Evolutionary conservation across 1,140 invertebrate genomes (phyloP).

Genomic region (Drosophila serrata): DNA sequence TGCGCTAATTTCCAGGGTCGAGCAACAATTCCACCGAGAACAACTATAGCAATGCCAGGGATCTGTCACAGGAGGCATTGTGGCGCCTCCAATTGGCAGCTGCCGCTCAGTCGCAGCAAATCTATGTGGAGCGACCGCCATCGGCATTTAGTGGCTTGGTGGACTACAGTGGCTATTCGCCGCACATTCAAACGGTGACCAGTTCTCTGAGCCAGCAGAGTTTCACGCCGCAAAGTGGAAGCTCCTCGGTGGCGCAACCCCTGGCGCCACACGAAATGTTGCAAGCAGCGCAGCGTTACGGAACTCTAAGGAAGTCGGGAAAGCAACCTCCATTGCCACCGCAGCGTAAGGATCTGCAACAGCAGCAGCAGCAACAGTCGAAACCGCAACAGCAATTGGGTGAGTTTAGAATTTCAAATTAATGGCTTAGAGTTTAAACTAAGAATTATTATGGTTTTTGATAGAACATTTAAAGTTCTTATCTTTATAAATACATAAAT

Average conservation of each 20-base stretch:
- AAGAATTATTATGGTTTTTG: too few relatives aligned
- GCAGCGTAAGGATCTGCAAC: slow-evolving; percentile 65
- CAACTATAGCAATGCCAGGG: slow-evolving; percentile 95
- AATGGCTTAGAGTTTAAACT: too few relatives aligned
- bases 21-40: slow-evolving; percentile 87
- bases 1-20: slow-evolving; percentile 58
- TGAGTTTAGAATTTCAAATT: slow-evolving; percentile 39
- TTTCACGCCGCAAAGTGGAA: slow-evolving; percentile 40
- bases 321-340: slow-evolving; percentile 72
- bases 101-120: slow-evolving; percentile 86
- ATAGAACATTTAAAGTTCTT: too few relatives aligned
- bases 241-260: slow-evolving; percentile 35
- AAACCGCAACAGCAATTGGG: slow-evolving; percentile 69
- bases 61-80: slow-evolving; percentile 93
- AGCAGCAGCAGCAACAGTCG: slow-evolving; percentile 34
- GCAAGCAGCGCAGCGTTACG: slow-evolving; percentile 78
- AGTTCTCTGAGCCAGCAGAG: slow-evolving; percentile 77
- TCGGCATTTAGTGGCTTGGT: slow-evolving; percentile 77
- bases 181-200: slow-evolving; percentile 76
- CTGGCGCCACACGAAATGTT: slow-evolving; percentile 69
- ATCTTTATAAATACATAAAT: too few relatives aligned
- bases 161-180: slow-evolving; percentile 76
- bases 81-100: slow-evolving; percentile 96
- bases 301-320: slow-evolving; percentile 70
- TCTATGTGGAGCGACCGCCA: slow-evolving; percentile 79